Evolutionary conservation across 2,797 vertebrate species (phyloP).

Genomic region (Notolabrus celidotus): DNA sequence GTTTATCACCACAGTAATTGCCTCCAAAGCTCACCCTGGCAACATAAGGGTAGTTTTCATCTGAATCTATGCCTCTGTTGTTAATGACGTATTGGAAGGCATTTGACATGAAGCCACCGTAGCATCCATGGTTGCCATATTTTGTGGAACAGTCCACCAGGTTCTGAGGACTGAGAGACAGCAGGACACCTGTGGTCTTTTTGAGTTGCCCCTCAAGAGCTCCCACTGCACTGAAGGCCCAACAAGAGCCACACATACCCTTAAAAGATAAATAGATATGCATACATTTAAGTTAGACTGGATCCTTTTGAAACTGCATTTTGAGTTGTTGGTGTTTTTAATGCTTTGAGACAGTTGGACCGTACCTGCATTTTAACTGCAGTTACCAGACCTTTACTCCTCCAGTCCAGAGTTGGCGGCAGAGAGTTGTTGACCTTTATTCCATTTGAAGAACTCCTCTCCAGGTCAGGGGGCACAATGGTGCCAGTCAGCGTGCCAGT

Average conservation of each 20-base stretch:
- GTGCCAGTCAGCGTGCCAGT: conserved; percentile 26
- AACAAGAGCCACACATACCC: conserved; percentile 78
- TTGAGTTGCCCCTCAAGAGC: conserved; percentile 79
- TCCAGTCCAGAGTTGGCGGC: conserved; percentile 70
- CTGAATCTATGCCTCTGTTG: conserved; percentile 73
- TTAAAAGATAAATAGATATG: background rate
- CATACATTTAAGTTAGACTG: background rate
- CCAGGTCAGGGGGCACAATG: conserved; percentile 50
- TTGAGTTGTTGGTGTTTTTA: no score
- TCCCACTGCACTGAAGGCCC: conserved; percentile 80
- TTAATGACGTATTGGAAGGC: conserved; percentile 74
- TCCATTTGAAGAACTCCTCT: conserved; percentile 10
- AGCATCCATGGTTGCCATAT: conserved; percentile 71
- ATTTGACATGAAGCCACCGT: conserved; percentile 67
- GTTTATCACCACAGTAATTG: background rate
- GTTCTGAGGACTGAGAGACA: conserved; percentile 78
- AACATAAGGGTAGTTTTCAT: conserved; percentile 65
- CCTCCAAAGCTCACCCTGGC: conserved; percentile 39
- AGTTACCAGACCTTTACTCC: conserved; percentile 67
- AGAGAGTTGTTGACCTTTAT: conserved; percentile 5
- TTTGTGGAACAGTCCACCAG: conserved; percentile 75
- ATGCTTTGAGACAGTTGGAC: no score
- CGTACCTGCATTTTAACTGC: conserved; percentile 78
- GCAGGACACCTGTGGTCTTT: conserved; percentile 64
- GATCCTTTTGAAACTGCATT: background rate